Evolutionary conservation across 2,113 vertebrate species (phyloP).

Genomic region (Macroglossus sobrinus): DNA sequence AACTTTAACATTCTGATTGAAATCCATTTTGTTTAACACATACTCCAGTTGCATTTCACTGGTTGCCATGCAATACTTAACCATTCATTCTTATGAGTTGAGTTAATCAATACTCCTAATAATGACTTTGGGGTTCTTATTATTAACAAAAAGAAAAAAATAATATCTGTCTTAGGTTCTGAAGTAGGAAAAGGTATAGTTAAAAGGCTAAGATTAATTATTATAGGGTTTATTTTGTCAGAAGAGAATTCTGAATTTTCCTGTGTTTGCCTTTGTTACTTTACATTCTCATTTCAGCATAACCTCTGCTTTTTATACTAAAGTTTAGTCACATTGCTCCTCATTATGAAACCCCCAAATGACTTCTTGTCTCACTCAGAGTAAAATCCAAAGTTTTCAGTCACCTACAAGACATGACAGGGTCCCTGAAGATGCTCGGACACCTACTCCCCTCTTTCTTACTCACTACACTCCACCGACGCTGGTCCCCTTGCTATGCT

Average conservation of each 20-base stretch:
- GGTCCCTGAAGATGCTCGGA: background rate
- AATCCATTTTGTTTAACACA: background rate
- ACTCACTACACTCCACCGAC: no score
- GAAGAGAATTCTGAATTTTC: background rate
- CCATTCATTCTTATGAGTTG: background rate
- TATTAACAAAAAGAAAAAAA: background rate
- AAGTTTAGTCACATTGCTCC: background rate
- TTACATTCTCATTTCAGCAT: background rate
- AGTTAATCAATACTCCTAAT: background rate
- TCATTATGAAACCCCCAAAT: background rate
- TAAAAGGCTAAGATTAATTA: background rate
- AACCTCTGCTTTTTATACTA: background rate
- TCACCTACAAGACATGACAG: background rate
- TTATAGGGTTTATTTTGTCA: background rate
- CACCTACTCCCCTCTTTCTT: background rate
- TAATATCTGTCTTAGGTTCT: background rate
- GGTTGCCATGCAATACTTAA: background rate
- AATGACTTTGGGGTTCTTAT: background rate
- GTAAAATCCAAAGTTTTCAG: background rate
- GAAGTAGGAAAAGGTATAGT: background rate
- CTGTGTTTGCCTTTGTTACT: background rate
- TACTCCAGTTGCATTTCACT: background rate
- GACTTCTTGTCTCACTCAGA: background rate
- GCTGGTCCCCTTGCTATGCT: fast-evolving
- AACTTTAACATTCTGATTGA: background rate